These are phyloP conservation scores for Campoplex nolae DNA, from an alignment of 2,888 invertebrate genomes.

Conservation along the genomic window DNA sequence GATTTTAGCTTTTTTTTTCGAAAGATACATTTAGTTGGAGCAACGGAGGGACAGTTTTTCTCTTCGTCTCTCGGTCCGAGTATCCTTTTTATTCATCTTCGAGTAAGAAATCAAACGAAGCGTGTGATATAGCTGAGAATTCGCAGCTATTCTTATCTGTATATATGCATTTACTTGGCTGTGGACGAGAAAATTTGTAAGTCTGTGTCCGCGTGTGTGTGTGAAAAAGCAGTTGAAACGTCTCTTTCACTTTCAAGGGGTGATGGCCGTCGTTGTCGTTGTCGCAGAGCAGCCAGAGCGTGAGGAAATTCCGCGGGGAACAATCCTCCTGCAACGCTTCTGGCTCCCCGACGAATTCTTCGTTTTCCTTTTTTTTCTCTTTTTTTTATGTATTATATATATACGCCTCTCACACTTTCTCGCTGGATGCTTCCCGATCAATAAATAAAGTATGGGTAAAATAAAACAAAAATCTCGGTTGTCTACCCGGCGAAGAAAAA, in stretches of 20 bases:
- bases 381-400: slow-evolving; percentile 30
- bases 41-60: slow-evolving; percentile 10
- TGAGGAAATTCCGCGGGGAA: slow-evolving; percentile 70
- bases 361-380: not conserved
- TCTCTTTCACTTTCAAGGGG: slow-evolving; percentile 56
- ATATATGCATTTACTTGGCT: no score
- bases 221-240: slow-evolving; percentile 47
- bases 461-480: slow-evolving; percentile 59
- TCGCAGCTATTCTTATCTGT: slow-evolving; percentile 42
- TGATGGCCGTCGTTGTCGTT: slow-evolving; percentile 42
- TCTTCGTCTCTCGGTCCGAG: not conserved
- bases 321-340: slow-evolving; percentile 62
- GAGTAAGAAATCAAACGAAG: slow-evolving; percentile 65
- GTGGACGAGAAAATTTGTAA: not conserved
- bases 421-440: slow-evolving; percentile 52
- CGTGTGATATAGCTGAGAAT: slow-evolving; percentile 64
- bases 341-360: slow-evolving; percentile 40
- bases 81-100: slow-evolving; percentile 8
- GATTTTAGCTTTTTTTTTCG: not conserved
- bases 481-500: slow-evolving; percentile 13
- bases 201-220: not conserved
- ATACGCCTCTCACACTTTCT: not conserved
- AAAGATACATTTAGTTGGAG: not conserved
- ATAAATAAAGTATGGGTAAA: slow-evolving; percentile 63
- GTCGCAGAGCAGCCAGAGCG: slow-evolving; percentile 59